These are phyloP conservation scores for Ivindomyrus marchei DNA, from an alignment of 2,113 vertebrate species.

Conservation along the genomic window DNA sequence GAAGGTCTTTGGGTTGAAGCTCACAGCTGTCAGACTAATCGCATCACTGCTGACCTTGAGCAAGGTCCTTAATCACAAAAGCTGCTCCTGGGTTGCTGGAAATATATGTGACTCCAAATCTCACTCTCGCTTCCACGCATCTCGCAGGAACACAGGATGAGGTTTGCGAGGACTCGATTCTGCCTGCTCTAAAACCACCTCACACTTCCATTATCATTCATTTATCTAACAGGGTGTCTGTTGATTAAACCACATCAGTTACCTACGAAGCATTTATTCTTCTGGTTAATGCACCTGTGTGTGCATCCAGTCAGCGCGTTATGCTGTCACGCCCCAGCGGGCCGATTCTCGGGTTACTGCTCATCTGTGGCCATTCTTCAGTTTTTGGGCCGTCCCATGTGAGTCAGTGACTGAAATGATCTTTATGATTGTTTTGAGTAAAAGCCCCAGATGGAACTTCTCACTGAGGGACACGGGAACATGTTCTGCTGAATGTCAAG, in stretches of 20 bases:
- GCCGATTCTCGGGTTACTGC: neutral
- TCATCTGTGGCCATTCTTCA: neutral
- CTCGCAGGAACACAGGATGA: neutral
- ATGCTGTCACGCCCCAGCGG: neutral
- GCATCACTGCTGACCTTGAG: neutral
- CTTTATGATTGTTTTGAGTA: neutral
- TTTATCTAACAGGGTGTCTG: neutral
- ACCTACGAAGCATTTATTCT: neutral
- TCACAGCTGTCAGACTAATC: neutral
- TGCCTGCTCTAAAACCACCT: neutral
- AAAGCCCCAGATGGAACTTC: neutral
- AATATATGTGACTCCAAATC: neutral
- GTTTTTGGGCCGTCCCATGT: neutral
- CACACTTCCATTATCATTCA: neutral
- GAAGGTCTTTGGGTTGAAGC: neutral
- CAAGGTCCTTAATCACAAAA: neutral
- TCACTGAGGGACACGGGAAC: neutral
- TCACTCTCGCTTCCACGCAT: neutral
- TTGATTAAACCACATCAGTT: neutral
- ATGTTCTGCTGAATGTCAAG: neutral
- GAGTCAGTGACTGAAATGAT: neutral
- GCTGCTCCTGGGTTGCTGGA: neutral
- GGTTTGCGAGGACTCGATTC: neutral
- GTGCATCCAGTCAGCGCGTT: neutral
- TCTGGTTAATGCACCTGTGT: neutral